Evolutionary conservation across 2,797 vertebrate genomes (phyloP).

Genomic region (Ctenochaetus hawaiiensis): DNA sequence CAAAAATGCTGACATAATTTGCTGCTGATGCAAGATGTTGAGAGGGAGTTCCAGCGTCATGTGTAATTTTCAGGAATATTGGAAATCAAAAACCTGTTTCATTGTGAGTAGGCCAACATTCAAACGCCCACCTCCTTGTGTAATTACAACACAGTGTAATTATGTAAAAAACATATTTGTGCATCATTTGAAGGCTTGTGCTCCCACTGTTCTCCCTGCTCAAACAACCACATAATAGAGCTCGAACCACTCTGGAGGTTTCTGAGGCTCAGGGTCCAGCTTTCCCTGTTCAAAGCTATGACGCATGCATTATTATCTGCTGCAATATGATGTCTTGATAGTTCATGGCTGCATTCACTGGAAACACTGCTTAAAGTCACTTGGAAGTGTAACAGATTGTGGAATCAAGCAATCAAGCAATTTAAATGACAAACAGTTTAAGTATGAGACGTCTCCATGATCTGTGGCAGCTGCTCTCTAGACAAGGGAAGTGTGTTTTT

Average conservation of each 20-base stretch:
- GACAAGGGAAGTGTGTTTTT: neutral
- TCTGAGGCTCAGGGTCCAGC: constrained; percentile 19
- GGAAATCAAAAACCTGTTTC: constrained; percentile 32
- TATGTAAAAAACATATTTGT: constrained; percentile 15
- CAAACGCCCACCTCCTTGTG: constrained; percentile 22
- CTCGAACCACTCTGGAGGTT: constrained; percentile 25
- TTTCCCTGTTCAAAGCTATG: constrained; percentile 12
- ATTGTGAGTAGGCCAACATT: constrained; percentile 13
- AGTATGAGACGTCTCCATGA: neutral
- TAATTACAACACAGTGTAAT: constrained; percentile 17
- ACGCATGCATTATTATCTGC: constrained; percentile 3
- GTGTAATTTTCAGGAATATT: constrained; percentile 49
- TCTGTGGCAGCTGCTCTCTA: neutral
- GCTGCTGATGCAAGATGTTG: constrained; percentile 63
- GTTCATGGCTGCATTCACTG: neutral
- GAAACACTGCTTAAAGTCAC: neutral
- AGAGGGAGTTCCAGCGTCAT: constrained; percentile 38
- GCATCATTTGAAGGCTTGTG: constrained; percentile 40
- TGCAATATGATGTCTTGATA: constrained; percentile 2
- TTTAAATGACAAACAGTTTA: neutral
- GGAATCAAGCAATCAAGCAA: neutral
- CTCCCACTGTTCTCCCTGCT: constrained; percentile 18
- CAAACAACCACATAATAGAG: constrained; percentile 47
- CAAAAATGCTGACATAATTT: constrained; percentile 57
- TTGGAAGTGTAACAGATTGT: constrained; percentile 6